Conservation (phyloP, 2,888 invertebrate genomes). For the Panzeria rudis region DNA sequence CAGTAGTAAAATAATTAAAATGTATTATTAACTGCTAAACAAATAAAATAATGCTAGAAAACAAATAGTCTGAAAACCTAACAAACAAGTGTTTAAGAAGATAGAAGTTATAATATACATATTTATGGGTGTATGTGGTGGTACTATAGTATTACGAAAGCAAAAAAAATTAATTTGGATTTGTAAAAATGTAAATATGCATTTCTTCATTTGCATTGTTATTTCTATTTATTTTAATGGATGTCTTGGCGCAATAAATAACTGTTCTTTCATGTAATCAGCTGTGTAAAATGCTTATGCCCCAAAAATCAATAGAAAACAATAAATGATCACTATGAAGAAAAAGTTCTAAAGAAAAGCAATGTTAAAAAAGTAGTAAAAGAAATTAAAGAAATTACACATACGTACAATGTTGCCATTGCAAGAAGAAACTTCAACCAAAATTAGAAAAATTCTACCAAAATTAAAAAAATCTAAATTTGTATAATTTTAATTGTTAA, state of each 20-base stretch:
- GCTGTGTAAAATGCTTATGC: conserved; percentile 22
- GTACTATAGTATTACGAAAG: background rate
- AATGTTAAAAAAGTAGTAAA: background rate
- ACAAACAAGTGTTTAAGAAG: conserved; percentile 51
- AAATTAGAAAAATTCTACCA: too few relatives aligned
- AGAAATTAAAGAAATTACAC: background rate
- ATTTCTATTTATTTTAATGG: background rate
- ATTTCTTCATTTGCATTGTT: background rate
- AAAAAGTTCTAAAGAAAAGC: background rate
- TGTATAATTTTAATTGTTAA: too few relatives aligned
- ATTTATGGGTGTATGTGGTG: too few relatives aligned
- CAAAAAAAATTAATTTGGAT: too few relatives aligned
- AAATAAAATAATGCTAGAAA: conserved; percentile 38
- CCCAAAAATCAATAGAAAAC: conserved; percentile 18
- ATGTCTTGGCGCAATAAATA: conserved; percentile 6
- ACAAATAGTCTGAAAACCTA: conserved; percentile 22
- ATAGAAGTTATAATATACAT: too few relatives aligned
- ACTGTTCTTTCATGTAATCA: conserved; percentile 32
- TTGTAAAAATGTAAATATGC: too few relatives aligned
- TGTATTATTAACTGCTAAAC: conserved; percentile 47
- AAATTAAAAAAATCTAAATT: too few relatives aligned
- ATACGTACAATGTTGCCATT: background rate
- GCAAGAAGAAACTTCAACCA: background rate
- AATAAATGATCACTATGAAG: background rate
- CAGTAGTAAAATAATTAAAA: conserved; percentile 47